These are phyloP conservation scores for Hirudinaria manillensis DNA, from an alignment of 2,888 invertebrate genomes.

Conservation along the genomic window DNA sequence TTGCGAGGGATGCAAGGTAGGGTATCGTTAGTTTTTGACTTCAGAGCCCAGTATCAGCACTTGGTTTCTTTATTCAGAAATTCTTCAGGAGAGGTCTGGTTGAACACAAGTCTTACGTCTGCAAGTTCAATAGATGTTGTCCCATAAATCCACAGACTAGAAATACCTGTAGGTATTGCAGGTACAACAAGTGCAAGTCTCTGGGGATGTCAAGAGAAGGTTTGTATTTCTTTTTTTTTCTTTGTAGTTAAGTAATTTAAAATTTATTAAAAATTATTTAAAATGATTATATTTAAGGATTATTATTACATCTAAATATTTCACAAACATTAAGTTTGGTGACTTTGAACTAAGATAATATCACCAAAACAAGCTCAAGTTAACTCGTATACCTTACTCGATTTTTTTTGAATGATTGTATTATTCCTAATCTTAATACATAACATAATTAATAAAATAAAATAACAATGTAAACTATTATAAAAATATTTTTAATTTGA, in stretches of 20 bases:
- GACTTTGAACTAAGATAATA: no score
- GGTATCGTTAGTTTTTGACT: background rate
- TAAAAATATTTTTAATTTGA: no score
- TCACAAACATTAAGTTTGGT: no score
- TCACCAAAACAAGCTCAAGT: no score
- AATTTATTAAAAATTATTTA: no score
- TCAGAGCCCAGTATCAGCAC: background rate
- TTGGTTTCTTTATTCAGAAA: conserved; percentile 43
- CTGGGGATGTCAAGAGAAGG: conserved; percentile 50
- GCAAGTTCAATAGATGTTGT: conserved; percentile 46
- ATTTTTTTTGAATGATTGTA: no score
- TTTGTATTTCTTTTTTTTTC: conserved; percentile 15
- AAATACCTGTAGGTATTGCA: conserved; percentile 50
- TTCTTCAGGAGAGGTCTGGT: conserved; percentile 51
- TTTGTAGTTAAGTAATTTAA: background rate
- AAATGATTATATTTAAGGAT: no score
- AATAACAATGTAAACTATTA: no score
- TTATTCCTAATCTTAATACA: no score
- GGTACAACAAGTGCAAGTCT: conserved; percentile 49
- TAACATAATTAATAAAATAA: no score
- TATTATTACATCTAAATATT: no score
- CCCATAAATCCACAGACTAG: conserved; percentile 50
- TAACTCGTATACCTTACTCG: no score
- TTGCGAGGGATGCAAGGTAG: conserved; percentile 54
- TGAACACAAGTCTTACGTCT: conserved; percentile 47